Evolutionary conservation across 2,888 invertebrate genomes (phyloP).

Genomic region (Camponotus fellah): DNA sequence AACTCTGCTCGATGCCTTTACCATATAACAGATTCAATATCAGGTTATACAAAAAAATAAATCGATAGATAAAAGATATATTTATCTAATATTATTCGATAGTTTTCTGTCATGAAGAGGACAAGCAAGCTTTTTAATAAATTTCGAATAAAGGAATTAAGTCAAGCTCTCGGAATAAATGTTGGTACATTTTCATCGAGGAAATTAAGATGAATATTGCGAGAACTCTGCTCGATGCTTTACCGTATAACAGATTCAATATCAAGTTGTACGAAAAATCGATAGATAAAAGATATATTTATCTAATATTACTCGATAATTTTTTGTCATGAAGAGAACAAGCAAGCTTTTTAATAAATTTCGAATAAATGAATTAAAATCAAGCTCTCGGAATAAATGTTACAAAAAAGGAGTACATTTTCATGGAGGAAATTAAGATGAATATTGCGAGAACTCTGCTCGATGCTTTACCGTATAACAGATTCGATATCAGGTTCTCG

Average conservation of each 20-base stretch:
- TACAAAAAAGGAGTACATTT: slow-evolving; percentile 6
- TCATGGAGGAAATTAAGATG: slow-evolving; percentile 14
- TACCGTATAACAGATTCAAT: not conserved
- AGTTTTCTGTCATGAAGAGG: not conserved
- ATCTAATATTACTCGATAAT: not conserved
- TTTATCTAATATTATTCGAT: not conserved
- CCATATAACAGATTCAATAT: too few relatives aligned
- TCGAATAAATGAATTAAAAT: not conserved
- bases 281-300: not conserved
- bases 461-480: slow-evolving; percentile 9
- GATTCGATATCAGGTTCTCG: slow-evolving; percentile 23
- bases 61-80: not conserved
- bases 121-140: not conserved
- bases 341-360: not conserved
- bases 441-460: slow-evolving; percentile 3
- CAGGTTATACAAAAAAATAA: not conserved
- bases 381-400: not conserved
- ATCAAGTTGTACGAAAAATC: not conserved
- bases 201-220: slow-evolving; percentile 7
- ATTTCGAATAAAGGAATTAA: not conserved
- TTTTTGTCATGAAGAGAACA: not conserved
- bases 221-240: slow-evolving; percentile 9
- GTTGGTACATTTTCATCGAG: slow-evolving; percentile 17
- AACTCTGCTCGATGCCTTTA: not conserved
- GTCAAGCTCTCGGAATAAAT: not conserved